Evolutionary conservation across 2,797 vertebrate species (phyloP), one percentile per base, ranked within the genome.

Genomic region (Mionectes olivaceus): DNA sequence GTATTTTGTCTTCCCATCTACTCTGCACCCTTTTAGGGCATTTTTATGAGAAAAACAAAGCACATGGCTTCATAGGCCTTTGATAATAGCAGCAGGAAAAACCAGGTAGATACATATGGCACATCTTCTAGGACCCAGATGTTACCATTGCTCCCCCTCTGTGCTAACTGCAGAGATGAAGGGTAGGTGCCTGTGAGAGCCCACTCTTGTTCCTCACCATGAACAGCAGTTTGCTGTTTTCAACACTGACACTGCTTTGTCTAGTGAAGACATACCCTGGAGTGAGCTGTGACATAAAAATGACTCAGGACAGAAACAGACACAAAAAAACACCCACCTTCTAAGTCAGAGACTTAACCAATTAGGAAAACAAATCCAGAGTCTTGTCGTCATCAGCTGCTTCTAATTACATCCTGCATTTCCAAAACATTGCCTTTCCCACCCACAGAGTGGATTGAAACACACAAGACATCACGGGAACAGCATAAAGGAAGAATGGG

Each of bases 291-390:
- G 83, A 85, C 79, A 94, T 52, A 76, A 75, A 87, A 94, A 82
- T 76, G 8, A 94, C 43, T 95, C 94, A 44, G 33, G 83, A 84
- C 39, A 92, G 87, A 96, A 87, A 83, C 37, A 94, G 70, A 89
- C 64, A 89, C 35, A 74, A 76, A 90, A 91, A 91, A 32, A 1
- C 82, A 75, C 43, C 55, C 46, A 82, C 76, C 75, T 94, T 83
- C 69, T 88, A 93, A 93, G 85, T 59, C 61, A 68, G 77, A 83
- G 52, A 49, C 60, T 30, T 76, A 83, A 94, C 49, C 10, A 6
- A 89, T 67, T 82, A 86, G 32, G 55, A 77, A 92, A 93, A 86
- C 32, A 88, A 30, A 65, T 83, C 76, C n/a, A 57, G 60, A 94
- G 77, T 68, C 56, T 39, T 82, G 46, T 84, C 5, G 0, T 88